Evolutionary conservation across 2,113 vertebrate species (phyloP).

Genomic region (Madoqua kirkii): DNA sequence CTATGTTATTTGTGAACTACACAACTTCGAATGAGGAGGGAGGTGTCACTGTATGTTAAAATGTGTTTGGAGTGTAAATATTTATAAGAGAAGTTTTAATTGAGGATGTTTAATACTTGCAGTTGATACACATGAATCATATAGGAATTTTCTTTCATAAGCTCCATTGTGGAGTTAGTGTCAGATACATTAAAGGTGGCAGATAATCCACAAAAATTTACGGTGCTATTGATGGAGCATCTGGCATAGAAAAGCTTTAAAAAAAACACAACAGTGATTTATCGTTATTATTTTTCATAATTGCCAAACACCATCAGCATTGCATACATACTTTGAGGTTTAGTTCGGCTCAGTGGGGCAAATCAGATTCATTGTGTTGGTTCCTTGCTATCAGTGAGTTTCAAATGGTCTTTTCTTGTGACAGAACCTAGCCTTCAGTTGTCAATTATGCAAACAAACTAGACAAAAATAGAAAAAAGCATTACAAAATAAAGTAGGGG

Average conservation of each 20-base stretch:
- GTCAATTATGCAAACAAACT: background rate
- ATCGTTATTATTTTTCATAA: background rate
- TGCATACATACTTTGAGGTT: background rate
- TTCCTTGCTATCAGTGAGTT: background rate
- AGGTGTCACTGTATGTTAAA: background rate
- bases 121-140: background rate
- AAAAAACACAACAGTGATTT: background rate
- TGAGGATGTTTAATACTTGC: background rate
- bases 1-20: accelerated
- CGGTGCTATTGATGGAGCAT: background rate
- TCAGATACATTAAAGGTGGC: background rate
- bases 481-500: background rate
- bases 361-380: background rate
- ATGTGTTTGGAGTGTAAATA: background rate
- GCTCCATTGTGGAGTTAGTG: background rate
- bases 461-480: constrained; percentile 28
- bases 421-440: background rate
- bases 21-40: background rate
- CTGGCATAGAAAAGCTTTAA: background rate
- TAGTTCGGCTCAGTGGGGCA: background rate
- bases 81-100: background rate
- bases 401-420: background rate
- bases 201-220: background rate
- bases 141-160: background rate
- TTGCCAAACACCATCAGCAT: background rate